phyloP scores from a whole-genome alignment of 2,113 vertebrate species.

The Salvelinus namaycush region DNA sequence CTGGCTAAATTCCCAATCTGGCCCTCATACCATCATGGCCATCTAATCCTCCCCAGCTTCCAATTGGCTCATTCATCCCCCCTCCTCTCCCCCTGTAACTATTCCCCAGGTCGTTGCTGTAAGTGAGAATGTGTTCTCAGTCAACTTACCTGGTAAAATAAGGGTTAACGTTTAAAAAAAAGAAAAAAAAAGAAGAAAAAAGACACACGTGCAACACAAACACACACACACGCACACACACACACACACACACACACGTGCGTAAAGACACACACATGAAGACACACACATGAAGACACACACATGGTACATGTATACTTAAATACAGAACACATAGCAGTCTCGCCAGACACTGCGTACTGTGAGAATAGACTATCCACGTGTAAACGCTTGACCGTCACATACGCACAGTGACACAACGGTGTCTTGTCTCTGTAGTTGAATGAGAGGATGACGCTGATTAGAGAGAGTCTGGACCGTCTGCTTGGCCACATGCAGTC shows the following conservation, averaged over 20 bases:
- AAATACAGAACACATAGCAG: too few species aligned
- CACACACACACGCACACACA: not conserved
- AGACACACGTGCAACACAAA: not conserved
- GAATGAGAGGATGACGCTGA: slow-evolving; percentile 76
- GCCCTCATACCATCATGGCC: too few species aligned
- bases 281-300: not conserved
- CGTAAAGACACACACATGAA: not conserved
- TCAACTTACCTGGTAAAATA: too few species aligned
- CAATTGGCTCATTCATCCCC: too few species aligned
- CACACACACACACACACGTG: not conserved
- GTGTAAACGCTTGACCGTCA: not conserved
- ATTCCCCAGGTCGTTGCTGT: too few species aligned
- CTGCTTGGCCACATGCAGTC: slow-evolving; percentile 71
- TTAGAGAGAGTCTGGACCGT: slow-evolving; percentile 76
- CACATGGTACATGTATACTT: not conserved
- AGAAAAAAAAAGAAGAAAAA: too few species aligned
- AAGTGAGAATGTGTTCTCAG: too few species aligned
- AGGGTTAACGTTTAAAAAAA: too few species aligned
- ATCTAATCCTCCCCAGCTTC: too few species aligned
- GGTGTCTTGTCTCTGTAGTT: slow-evolving; percentile 60
- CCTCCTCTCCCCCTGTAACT: too few species aligned
- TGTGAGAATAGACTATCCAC: not conserved
- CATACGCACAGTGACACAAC: not conserved
- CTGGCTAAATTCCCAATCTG: too few species aligned
- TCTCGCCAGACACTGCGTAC: slow-evolving; percentile 5